Evolutionary conservation across 2,888 invertebrate species (phyloP).

Genomic region (Caenorhabditis afra): DNA sequence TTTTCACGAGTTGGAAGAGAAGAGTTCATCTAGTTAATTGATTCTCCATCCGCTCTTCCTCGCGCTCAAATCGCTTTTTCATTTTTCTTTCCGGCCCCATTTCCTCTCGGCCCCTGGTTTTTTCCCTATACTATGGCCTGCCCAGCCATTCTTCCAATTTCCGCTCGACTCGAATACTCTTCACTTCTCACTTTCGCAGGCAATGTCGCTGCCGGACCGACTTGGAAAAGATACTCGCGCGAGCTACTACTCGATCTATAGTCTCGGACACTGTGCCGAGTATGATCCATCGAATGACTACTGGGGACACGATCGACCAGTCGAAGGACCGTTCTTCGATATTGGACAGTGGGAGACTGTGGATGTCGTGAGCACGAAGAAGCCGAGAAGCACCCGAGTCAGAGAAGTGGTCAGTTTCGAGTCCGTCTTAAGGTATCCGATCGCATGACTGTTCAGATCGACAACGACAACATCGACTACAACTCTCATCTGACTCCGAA

Average conservation of each 20-base stretch:
- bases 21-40: too few species aligned
- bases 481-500: slow-evolving; percentile 17
- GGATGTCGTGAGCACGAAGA: background rate
- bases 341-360: slow-evolving; percentile 22
- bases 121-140: too few species aligned
- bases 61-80: too few species aligned
- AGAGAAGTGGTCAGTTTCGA: slow-evolving; percentile 7
- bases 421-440: too few species aligned
- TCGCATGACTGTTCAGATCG: slow-evolving; percentile 13
- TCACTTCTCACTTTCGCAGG: too few species aligned
- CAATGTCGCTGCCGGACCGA: too few species aligned
- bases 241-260: slow-evolving; percentile 7
- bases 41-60: too few species aligned
- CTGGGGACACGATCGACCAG: background rate
- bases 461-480: slow-evolving; percentile 23
- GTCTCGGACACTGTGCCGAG: background rate
- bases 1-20: too few species aligned
- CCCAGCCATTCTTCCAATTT: too few species aligned
- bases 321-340: slow-evolving; percentile 16
- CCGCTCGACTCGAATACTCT: too few species aligned
- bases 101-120: too few species aligned
- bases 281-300: background rate
- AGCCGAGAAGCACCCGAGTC: background rate
- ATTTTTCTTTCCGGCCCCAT: too few species aligned
- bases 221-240: background rate